Conservation (phyloP, 2,113 vertebrate species). For the Dinomys branickii region DNA sequence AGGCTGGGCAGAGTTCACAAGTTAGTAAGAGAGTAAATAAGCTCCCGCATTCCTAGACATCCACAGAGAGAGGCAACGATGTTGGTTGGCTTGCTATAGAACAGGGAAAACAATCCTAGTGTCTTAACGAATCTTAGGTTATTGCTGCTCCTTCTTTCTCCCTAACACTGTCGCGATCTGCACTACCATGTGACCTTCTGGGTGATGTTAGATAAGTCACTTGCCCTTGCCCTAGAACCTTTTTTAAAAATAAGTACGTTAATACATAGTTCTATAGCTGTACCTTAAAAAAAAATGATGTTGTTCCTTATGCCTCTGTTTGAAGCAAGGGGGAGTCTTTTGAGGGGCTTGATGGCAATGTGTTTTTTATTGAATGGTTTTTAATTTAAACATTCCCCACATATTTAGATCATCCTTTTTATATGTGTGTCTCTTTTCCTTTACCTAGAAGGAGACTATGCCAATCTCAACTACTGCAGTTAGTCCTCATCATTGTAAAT, state of each 20-base stretch:
- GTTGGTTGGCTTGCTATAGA: background rate
- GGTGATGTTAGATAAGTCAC: background rate
- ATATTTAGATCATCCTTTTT: background rate
- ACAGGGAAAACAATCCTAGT: background rate
- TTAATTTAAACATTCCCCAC: background rate
- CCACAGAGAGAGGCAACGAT: background rate
- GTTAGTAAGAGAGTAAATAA: background rate
- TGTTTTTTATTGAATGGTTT: background rate
- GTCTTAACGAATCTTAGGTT: background rate
- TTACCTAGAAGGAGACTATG: background rate
- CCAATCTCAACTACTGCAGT: background rate
- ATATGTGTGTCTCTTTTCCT: background rate
- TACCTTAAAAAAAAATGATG: background rate
- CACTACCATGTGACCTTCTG: background rate
- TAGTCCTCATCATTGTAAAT: background rate
- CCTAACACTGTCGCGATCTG: background rate
- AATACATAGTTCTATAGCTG: background rate
- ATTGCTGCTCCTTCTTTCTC: background rate
- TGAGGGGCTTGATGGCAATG: background rate
- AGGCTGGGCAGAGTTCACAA: background rate
- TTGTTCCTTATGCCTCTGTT: background rate
- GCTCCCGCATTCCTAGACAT: background rate
- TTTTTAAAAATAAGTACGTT: background rate
- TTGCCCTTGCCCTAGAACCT: background rate
- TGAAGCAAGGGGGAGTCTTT: background rate